Base-by-base conservation (phyloP, 2,797 vertebrate species). In the Semaprochilodus insignis region DNA sequence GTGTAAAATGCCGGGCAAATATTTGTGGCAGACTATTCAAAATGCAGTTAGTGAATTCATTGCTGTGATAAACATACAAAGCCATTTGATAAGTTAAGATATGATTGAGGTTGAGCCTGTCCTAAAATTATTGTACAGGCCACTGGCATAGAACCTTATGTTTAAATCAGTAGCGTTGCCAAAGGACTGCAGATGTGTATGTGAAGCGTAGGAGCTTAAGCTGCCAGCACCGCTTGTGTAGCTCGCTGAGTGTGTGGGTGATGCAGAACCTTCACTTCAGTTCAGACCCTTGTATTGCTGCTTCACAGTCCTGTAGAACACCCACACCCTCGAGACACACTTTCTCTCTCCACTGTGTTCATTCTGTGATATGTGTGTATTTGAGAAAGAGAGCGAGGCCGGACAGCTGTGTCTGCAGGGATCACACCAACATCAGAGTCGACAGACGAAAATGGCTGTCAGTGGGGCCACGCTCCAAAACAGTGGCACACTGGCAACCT, bases 401-500 rank as follows among this genome's bases (percentile, higher is more conserved):
- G 73, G 40, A 34, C 80, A 74, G 77, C 31, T 80, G 59, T 1
- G 19, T 81, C 82, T 85, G 76, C 23, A 31, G 81, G 76, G 80
- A 65, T 59, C 66, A 77, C 78, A 66, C 60, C 36, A 51, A 81
- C 69, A 44, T 36, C 80, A 78, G 77, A 76, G 80, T 55, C 40
- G 69, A 60, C 83, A 69, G 72, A 85, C 81, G 77, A 70, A 81
- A 71, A 75, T 85, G 81, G 78, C 78, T 66, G 40, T 84, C 72
- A 69, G 82, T 72, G 62, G 65, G 76, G 78, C 83, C 84, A 84
- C 69, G 81, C 83, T 82, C 77, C 73, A 69, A 70, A 71, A 87
- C 77, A 67, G 75, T 79, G n/a, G 48, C 83, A 57, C 77, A 74
- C 81, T 85, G 66, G 55, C 65, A 84, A 87, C 86, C 89, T 89